Conservation (phyloP, 2,113 vertebrate species). For the Channa argus region DNA sequence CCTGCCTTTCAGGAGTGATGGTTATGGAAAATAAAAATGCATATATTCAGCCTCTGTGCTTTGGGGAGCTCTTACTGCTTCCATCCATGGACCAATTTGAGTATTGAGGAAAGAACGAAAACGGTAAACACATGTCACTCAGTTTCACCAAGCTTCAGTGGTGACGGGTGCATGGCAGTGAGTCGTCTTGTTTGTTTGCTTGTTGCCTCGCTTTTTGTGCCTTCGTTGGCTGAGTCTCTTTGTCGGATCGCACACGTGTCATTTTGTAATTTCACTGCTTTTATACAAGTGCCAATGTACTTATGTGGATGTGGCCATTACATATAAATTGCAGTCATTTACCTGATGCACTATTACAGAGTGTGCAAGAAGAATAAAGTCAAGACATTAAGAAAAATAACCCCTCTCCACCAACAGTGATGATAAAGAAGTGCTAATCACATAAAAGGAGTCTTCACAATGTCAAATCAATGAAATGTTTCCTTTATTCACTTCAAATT, state of each 20-base stretch:
- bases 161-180: constrained; percentile 50
- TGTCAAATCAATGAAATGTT: too few relatives aligned
- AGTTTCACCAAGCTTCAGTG: constrained; percentile 51
- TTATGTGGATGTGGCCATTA: neutral
- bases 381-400: neutral
- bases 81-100: constrained; percentile 68
- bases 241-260: neutral
- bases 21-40: constrained; percentile 71
- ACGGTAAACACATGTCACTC: constrained; percentile 74
- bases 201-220: constrained; percentile 8
- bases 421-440: neutral
- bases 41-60: constrained; percentile 68
- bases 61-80: constrained; percentile 61
- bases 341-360: neutral
- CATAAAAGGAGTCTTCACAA: too few relatives aligned
- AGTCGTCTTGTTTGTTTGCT: constrained; percentile 36
- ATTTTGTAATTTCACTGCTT: constrained; percentile 1
- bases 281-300: neutral
- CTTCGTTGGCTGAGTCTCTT: constrained; percentile 8
- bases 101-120: constrained; percentile 56
- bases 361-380: neutral
- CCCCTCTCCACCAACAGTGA: neutral
- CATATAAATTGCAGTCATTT: constrained; percentile 1
- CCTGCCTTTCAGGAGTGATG: constrained; percentile 59
- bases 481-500: too few relatives aligned